Evolutionary conservation across 2,113 vertebrate genomes (phyloP).

Genomic region (Anhinga anhinga): DNA sequence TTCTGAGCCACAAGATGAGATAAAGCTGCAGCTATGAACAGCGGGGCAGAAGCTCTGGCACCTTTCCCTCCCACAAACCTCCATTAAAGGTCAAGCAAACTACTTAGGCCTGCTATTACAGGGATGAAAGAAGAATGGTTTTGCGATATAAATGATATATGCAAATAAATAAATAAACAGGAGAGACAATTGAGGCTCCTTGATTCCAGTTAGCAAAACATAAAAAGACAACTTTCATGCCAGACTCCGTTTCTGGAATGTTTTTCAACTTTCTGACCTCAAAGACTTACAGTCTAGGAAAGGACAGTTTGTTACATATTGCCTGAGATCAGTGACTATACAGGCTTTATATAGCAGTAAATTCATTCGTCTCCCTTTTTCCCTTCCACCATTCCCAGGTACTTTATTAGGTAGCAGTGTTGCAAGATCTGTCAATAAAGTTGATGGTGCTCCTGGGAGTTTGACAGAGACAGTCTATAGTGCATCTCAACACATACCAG

Average conservation of each 20-base stretch:
- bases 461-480: not conserved
- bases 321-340: not conserved
- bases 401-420: not conserved
- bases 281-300: not conserved
- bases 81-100: constrained; percentile 39
- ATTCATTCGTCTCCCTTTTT: not conserved
- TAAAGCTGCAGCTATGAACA: constrained; percentile 42
- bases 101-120: not conserved
- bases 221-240: not conserved
- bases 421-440: not conserved
- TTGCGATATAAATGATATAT: not conserved
- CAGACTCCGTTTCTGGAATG: not conserved
- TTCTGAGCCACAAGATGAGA: constrained; percentile 34
- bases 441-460: not conserved
- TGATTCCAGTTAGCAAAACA: not conserved
- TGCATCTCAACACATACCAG: not conserved
- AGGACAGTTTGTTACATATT: not conserved
- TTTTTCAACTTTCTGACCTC: not conserved
- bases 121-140: not conserved
- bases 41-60: constrained; percentile 4
- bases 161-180: not conserved
- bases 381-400: not conserved
- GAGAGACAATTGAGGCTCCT: not conserved
- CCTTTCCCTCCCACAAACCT: constrained; percentile 14
- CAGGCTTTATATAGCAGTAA: not conserved